These are phyloP conservation scores for Sebastiscus tertius DNA, from an alignment of 2,797 vertebrate genomes.

Conservation along the genomic window DNA sequence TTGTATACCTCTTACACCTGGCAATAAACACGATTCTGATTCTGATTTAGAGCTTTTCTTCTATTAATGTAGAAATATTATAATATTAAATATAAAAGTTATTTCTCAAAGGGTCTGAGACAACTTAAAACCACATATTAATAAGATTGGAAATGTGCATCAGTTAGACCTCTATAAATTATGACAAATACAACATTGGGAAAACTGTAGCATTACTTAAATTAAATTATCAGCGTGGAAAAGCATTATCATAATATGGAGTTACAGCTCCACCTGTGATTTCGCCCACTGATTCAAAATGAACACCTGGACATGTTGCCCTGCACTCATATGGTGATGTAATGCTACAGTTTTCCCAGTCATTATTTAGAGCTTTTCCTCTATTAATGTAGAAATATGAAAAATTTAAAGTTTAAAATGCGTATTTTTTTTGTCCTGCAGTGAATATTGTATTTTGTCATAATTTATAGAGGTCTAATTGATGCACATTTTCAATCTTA, in stretches of 20 bases:
- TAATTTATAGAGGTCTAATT: not conserved
- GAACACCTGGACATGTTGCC: constrained; percentile 55
- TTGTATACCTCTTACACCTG: no score
- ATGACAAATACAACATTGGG: not conserved
- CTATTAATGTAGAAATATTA: no score
- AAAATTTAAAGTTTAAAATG: not conserved
- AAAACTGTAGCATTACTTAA: not conserved
- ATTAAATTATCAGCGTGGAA: not conserved
- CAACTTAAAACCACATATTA: not conserved
- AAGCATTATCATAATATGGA: not conserved
- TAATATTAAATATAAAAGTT: not conserved
- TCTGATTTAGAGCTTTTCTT: no score
- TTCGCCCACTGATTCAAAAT: constrained; percentile 14
- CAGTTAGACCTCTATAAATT: not conserved
- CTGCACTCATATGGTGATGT: constrained; percentile 31
- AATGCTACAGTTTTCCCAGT: not conserved
- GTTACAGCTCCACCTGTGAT: not conserved
- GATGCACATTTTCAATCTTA: not conserved
- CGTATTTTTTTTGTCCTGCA: not conserved
- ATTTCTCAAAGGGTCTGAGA: not conserved
- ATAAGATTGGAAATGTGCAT: not conserved
- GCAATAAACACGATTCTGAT: no score
- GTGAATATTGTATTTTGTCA: not conserved
- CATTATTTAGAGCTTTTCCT: not conserved
- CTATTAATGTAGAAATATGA: not conserved